Evolutionary conservation across 30 jellyfish, hydroid and myxozoan genomes (phyloP).

Genomic region (Hydractinia echinata): DNA sequence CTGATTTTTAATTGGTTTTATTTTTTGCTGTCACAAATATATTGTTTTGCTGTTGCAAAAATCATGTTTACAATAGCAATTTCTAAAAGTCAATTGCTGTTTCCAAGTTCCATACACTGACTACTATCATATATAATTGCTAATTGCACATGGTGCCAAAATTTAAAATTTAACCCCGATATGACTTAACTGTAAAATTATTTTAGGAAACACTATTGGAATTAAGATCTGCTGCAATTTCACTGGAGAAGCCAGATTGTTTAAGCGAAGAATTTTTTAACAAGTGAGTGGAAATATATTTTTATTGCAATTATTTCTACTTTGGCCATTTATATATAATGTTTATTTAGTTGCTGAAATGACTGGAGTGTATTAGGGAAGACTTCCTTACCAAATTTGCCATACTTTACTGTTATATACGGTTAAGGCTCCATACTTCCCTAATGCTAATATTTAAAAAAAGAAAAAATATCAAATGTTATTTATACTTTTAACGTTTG

Average conservation of each 20-base stretch:
- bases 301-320: background rate
- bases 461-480: too few species aligned
- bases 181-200: background rate
- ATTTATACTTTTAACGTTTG: too few species aligned
- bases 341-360: background rate
- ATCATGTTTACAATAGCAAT: too few species aligned
- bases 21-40: too few species aligned
- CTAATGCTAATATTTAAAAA: too few species aligned
- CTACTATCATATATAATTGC: background rate
- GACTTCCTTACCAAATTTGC: too few species aligned
- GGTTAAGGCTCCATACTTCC: background rate
- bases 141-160: background rate
- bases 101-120: too few species aligned
- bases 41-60: too few species aligned
- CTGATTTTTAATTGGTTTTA: too few species aligned
- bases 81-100: too few species aligned
- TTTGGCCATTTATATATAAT: constrained; percentile 7
- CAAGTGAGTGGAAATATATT: constrained; percentile 18
- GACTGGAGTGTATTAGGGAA: background rate
- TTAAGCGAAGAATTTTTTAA: constrained; percentile 56
- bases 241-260: constrained; percentile 65
- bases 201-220: constrained; percentile 65
- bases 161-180: background rate
- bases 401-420: background rate
- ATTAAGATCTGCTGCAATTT: constrained; percentile 69